phyloP scores from a whole-genome alignment of 1,140 invertebrate genomes.

The Temnothorax nylanderi region DNA sequence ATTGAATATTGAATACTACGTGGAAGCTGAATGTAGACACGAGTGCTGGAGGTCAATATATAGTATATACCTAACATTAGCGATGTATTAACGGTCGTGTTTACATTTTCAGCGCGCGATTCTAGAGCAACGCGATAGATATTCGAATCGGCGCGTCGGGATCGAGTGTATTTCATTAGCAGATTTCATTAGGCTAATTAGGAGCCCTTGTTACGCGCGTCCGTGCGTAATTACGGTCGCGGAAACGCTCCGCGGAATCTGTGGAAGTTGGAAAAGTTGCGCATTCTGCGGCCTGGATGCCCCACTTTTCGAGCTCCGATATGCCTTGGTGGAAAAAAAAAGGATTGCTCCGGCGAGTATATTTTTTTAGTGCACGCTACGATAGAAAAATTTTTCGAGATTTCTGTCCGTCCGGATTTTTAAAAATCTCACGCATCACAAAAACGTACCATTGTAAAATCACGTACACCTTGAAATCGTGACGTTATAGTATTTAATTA shows the following conservation, averaged over 20 bases:
- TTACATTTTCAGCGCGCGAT: neutral
- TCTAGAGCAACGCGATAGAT: constrained; percentile 1
- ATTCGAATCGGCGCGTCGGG: constrained; percentile 15
- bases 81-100: neutral
- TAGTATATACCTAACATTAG: neutral
- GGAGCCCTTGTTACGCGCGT: constrained; percentile 60
- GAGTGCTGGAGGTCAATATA: neutral
- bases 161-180: constrained; percentile 65
- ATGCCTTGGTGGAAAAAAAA: constrained; percentile 32
- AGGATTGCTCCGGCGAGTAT: neutral
- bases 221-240: constrained; percentile 66
- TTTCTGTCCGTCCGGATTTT: neutral
- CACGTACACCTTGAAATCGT: neutral
- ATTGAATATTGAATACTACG: constrained; percentile 12
- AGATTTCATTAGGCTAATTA: constrained; percentile 73
- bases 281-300: constrained; percentile 44
- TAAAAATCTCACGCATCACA: neutral
- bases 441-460: neutral
- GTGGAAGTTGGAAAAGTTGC: constrained; percentile 60
- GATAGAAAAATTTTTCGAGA: neutral
- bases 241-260: constrained; percentile 71
- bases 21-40: neutral
- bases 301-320: constrained; percentile 47
- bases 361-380: neutral
- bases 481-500: neutral